phyloP scores from a whole-genome alignment of 1,140 invertebrate genomes.

The Archegozetes longisetosus region DNA sequence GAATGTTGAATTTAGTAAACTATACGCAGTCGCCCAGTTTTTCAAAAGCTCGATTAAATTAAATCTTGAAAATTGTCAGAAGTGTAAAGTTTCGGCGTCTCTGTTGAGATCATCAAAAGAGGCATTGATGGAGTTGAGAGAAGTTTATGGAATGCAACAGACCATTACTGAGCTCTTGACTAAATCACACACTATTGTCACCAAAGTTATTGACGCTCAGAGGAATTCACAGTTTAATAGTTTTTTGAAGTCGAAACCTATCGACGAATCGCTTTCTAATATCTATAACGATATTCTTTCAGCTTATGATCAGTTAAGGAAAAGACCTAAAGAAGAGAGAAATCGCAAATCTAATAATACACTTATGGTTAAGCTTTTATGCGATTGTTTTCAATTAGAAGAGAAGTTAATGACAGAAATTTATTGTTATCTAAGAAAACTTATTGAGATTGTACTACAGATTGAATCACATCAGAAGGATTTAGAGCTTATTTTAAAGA shows the following conservation, averaged over 20 bases:
- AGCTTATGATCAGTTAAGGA: conserved; percentile 6
- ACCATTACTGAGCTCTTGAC: not conserved
- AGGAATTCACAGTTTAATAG: conserved; percentile 1
- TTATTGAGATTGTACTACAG: not conserved
- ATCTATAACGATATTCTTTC: conserved; percentile 3
- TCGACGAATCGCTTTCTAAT: not conserved
- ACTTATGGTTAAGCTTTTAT: conserved; percentile 16
- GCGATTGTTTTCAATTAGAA: conserved; percentile 13
- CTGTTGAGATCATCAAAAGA: not conserved
- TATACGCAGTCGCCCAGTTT: not conserved
- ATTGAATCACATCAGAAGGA: not conserved
- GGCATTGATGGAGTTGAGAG: not conserved
- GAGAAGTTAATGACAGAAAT: conserved; percentile 11
- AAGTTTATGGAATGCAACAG: not conserved
- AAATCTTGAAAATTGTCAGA: not conserved
- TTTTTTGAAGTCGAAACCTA: conserved; percentile 1
- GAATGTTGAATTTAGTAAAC: not conserved
- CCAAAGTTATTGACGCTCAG: not conserved
- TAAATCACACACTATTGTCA: not conserved
- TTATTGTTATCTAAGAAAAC: not conserved
- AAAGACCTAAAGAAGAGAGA: conserved; percentile 15
- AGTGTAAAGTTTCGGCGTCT: not conserved
- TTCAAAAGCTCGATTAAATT: conserved; percentile 1
- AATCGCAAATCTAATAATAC: conserved; percentile 8
- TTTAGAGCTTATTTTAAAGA: not conserved